A percentile compares a stretch with the other conserved stretches of the same genome.
These are phyloP conservation scores for Gallinago undulata DNA, from an alignment of 2,113 vertebrate species.

Conservation along the genomic window DNA sequence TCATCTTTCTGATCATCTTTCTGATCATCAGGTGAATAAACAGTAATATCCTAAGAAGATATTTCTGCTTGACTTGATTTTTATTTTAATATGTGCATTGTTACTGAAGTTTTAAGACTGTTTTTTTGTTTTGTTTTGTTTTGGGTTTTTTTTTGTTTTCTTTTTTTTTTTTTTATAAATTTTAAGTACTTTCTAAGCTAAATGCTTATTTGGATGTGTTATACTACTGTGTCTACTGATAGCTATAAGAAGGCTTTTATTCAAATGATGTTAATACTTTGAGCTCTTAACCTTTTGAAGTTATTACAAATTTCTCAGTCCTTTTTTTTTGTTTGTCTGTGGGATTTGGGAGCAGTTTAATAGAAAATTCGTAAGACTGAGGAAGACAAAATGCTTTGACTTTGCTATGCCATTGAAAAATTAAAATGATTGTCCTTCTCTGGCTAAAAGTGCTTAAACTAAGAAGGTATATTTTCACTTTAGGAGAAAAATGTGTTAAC, in stretches of 20 bases:
- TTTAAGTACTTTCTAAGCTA: not conserved
- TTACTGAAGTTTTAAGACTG: not conserved
- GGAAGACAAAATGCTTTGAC: not conserved
- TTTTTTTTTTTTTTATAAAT: not conserved
- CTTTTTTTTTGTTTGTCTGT: not conserved
- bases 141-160: not conserved
- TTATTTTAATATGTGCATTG: not conserved
- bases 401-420: not conserved
- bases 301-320: not conserved
- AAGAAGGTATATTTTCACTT: not conserved
- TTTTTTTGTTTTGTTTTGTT: not conserved
- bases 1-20: not conserved
- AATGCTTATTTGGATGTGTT: not conserved
- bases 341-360: not conserved
- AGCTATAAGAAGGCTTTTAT: not conserved
- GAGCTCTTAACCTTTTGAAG: not conserved
- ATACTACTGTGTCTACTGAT: not conserved
- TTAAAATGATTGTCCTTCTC: not conserved
- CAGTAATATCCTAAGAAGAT: not conserved
- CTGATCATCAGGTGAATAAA: not conserved
- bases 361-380: not conserved
- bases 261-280: not conserved
- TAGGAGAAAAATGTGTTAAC: not conserved
- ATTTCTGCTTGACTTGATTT: not conserved
- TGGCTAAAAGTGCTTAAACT: not conserved